Evolutionary conservation across 2,797 vertebrate species (phyloP), one percentile per base, ranked within the genome.

Genomic region (Crenuchus spilurus): DNA sequence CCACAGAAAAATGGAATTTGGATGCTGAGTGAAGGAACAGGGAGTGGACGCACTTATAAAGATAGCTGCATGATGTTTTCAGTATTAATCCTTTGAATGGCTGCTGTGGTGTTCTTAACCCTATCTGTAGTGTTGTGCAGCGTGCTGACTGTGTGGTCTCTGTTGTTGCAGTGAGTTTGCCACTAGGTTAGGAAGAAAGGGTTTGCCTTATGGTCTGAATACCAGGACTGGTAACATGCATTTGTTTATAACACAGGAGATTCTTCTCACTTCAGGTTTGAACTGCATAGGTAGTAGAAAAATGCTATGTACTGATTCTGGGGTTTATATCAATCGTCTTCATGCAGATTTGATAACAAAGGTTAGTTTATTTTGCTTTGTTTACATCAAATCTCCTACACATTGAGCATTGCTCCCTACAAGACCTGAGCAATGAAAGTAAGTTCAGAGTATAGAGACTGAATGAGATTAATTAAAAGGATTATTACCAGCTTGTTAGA

Each of bases 71-170:
- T 80, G 62, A 54, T 37, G 16, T 16, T 35, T 11, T 48, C 51
- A 67, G 39, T 61, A 42, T 69, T 73, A 60, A 73, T 5, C 18
- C 24, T 41, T 30, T 66, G 57, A 60, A 51, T n/a, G 42, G 49
- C 46, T 31, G 2, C 18, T 67, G 9, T 63, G 8, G 67, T 62
- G 20, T 78, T 57, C 37, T 65, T 42, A 35, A 48, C 28, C 24
- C 24, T 28, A 37, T 33, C 3, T 55, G 2, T 28, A 49, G 52
- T 70, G 73, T 77, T 65, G 74, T 62, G 58, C 44, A 54, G 79
- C 66, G 66, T 63, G 68, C 79, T 70, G n/a, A 51, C 16, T 31
- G 13, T 76, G 3, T 64, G 35, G 2, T 51, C 8, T 49, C 61
- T 37, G 46, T 35, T 62, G 8, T 20, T 22, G 35, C 28, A 8